These are phyloP conservation scores for Hylaeus volcanicus DNA, from an alignment of 1,140 invertebrate species.

Conservation along the genomic window DNA sequence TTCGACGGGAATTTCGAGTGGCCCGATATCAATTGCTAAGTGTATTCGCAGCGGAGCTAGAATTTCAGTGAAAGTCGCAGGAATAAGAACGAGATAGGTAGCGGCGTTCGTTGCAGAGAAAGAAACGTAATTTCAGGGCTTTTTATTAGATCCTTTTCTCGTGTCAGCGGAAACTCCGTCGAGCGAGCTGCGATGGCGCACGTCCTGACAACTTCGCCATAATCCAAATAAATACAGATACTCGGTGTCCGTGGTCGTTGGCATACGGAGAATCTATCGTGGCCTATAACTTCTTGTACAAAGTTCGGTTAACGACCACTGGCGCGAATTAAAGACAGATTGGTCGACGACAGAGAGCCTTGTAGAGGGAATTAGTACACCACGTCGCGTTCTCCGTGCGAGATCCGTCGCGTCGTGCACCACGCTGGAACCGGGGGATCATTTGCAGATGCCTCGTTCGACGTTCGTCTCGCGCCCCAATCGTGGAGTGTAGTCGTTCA, in stretches of 20 bases:
- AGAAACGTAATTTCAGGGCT: slow-evolving; percentile 15
- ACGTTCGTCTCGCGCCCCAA: slow-evolving; percentile 53
- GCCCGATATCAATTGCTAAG: background rate
- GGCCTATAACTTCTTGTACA: slow-evolving; percentile 4
- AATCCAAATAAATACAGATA: background rate
- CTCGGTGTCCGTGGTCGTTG: background rate
- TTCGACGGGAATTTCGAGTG: background rate
- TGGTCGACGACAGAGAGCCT: background rate
- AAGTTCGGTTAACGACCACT: background rate
- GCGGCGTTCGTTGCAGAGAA: background rate
- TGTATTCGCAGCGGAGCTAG: background rate
- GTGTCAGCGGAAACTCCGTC: background rate
- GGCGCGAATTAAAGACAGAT: background rate
- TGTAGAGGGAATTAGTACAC: background rate
- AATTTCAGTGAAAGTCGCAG: background rate
- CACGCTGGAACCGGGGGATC: background rate
- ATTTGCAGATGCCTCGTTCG: slow-evolving; percentile 32
- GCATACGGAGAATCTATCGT: slow-evolving; percentile 29
- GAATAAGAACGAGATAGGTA: background rate
- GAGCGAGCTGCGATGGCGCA: background rate
- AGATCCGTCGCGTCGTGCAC: background rate
- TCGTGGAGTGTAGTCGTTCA: slow-evolving; percentile 51
- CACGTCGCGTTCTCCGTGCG: background rate
- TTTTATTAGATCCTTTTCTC: slow-evolving; percentile 27
- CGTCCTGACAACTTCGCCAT: background rate